Percentiles rank a stretch among this genome's conserved stretches.
Evolutionary conservation across 2,797 vertebrate species (phyloP).

Genomic region (Hipposideros larvatus): DNA sequence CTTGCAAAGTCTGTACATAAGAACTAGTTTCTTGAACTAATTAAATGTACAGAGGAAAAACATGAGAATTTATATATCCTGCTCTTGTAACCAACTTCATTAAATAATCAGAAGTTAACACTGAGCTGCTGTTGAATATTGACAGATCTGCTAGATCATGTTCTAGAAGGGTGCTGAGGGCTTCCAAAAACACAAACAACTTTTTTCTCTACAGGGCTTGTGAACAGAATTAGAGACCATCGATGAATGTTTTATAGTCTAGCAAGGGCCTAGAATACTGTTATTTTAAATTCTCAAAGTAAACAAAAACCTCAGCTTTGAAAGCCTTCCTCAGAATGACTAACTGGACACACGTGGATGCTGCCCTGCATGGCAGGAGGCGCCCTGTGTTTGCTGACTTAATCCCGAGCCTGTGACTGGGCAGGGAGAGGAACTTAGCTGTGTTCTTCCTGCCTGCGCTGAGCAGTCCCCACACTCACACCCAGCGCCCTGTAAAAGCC

Average conservation of each 20-base stretch:
- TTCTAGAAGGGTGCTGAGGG: background rate
- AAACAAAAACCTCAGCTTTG: slow-evolving; percentile 3
- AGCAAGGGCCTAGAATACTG: background rate
- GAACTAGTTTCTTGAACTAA: background rate
- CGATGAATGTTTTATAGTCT: background rate
- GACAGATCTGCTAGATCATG: background rate
- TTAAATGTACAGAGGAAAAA: background rate
- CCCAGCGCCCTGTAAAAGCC: background rate
- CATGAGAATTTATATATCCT: background rate
- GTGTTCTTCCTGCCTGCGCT: background rate
- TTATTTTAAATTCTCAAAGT: background rate
- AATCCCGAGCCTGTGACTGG: background rate
- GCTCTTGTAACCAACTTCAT: background rate
- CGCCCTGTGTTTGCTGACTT: background rate
- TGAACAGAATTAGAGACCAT: background rate
- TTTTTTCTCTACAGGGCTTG: background rate
- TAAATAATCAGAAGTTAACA: slow-evolving; percentile 23
- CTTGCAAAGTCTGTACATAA: background rate
- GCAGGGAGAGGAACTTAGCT: background rate
- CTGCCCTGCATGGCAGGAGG: background rate
- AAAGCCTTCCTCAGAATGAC: background rate
- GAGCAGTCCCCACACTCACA: background rate
- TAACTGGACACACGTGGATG: background rate
- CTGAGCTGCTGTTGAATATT: background rate
- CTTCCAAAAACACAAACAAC: background rate